Percentiles rank a stretch among this genome's conserved stretches.
phyloP scores from a whole-genome alignment of 2,888 invertebrate genomes.

The Zhuqinia jingwanae region DNA sequence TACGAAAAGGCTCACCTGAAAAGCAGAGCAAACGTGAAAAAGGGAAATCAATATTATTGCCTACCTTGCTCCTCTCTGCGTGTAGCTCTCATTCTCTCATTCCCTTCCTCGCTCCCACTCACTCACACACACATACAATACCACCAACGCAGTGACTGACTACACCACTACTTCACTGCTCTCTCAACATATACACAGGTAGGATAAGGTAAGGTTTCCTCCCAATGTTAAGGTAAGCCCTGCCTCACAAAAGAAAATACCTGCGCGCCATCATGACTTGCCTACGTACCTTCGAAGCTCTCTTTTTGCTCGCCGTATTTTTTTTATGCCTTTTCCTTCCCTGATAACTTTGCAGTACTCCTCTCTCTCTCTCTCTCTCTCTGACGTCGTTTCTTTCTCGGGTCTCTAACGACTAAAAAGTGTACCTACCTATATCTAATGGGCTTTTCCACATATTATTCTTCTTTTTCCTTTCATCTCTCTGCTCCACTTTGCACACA shows the following conservation, averaged over 20 bases:
- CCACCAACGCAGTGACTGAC: too few relatives aligned
- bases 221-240: conserved; percentile 67
- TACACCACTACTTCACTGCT: too few relatives aligned
- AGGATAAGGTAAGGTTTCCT: conserved; percentile 54
- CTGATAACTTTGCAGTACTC: conserved; percentile 32
- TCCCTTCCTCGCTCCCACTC: neutral
- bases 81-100: conserved; percentile 1
- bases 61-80: conserved; percentile 18
- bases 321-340: conserved; percentile 30
- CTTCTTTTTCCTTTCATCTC: conserved; percentile 30
- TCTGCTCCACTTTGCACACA: conserved; percentile 29
- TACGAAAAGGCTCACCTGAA: conserved; percentile 37
- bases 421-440: conserved; percentile 26
- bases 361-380: neutral
- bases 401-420: conserved; percentile 39
- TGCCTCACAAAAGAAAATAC: conserved; percentile 66
- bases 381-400: neutral
- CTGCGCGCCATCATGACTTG: conserved; percentile 65
- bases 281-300: conserved; percentile 21
- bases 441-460: conserved; percentile 37
- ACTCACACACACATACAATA: too few relatives aligned
- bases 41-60: conserved; percentile 52
- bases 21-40: conserved; percentile 4
- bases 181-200: conserved; percentile 16
- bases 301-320: neutral